Percentiles rank a stretch among this genome's conserved stretches.
Evolutionary conservation across 2,113 vertebrate species (phyloP).

Genomic region (Mormoops blainvillei): DNA sequence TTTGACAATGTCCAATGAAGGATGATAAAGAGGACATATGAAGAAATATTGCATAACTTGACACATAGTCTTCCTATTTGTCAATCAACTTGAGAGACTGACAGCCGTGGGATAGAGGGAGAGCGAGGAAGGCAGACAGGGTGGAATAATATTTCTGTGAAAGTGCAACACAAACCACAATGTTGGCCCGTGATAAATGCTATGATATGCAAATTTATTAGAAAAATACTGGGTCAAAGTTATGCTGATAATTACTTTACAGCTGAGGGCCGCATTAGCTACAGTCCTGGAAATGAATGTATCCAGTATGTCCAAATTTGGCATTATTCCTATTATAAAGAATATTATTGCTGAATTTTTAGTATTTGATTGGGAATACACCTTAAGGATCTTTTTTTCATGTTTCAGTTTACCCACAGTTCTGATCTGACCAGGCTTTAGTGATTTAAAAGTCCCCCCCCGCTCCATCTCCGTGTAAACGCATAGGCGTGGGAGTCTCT

Average conservation of each 20-base stretch:
- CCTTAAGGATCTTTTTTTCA: neutral
- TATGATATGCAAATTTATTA: neutral
- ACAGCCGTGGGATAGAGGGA: neutral
- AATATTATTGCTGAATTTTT: neutral
- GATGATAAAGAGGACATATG: neutral
- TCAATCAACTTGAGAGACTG: neutral
- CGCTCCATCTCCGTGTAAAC: neutral
- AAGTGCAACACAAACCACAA: neutral
- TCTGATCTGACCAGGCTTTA: neutral
- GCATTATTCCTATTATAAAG: neutral
- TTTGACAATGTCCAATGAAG: neutral
- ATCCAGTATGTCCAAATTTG: neutral
- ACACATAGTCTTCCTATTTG: neutral
- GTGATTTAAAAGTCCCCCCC: neutral
- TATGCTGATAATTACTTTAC: neutral
- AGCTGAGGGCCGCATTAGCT: neutral
- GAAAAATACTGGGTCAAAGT: neutral
- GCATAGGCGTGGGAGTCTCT: neutral
- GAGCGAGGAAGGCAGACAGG: neutral
- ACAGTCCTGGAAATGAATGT: neutral
- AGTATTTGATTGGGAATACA: neutral
- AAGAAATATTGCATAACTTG: neutral
- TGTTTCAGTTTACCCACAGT: neutral
- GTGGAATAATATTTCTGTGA: neutral
- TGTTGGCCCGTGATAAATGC: neutral